Evolutionary conservation across 2,113 vertebrate species (phyloP).

Genomic region (Bagarius yarrelli): DNA sequence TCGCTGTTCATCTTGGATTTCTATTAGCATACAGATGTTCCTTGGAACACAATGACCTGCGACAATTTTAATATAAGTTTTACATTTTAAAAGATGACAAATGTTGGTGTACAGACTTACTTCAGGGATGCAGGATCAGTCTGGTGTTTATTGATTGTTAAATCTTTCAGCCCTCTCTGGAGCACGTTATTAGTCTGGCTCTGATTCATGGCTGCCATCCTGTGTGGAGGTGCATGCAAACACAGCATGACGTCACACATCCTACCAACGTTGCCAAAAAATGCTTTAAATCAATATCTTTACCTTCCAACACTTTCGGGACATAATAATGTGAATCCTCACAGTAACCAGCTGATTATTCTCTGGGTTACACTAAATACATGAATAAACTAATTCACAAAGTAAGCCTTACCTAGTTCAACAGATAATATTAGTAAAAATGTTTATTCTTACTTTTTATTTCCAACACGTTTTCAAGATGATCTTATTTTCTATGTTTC

Average conservation of each 20-base stretch:
- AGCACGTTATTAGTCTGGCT: neutral
- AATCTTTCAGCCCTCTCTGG: neutral
- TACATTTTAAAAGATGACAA: neutral
- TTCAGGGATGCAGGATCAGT: neutral
- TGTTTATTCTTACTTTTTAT: neutral
- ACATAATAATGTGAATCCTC: too few relatives aligned
- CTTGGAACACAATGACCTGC: neutral
- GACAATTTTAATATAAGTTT: neutral
- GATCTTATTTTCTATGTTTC: neutral
- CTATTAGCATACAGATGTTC: neutral
- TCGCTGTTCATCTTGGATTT: neutral
- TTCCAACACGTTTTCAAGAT: neutral
- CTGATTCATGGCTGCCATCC: neutral
- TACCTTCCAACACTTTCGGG: neutral
- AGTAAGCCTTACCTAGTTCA: neutral
- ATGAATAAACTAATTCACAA: neutral
- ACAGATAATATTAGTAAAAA: neutral
- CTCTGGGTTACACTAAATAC: neutral
- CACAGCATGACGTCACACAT: neutral
- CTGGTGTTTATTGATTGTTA: neutral
- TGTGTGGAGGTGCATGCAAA: neutral
- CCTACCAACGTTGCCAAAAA: neutral
- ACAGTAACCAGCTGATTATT: neutral
- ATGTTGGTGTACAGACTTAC: neutral
- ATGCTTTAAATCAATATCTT: neutral